Evolutionary conservation across 2,888 invertebrate genomes (phyloP).

Genomic region (Arge pagana): DNA sequence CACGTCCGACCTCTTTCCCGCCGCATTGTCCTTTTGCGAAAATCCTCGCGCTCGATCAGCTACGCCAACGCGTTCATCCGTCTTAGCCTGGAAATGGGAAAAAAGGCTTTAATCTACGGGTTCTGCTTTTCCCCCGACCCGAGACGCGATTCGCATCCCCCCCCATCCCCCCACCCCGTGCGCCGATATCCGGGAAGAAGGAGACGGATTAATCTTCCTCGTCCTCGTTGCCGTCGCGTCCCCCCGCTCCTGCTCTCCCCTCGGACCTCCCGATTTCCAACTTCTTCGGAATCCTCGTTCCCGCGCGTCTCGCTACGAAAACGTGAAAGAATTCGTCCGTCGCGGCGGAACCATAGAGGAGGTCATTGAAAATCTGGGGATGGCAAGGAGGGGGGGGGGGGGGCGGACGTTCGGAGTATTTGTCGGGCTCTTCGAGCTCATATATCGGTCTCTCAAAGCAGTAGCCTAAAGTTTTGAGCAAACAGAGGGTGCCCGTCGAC

Average conservation of each 20-base stretch:
- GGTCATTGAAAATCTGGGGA: constrained; percentile 1
- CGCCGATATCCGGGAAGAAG: no score
- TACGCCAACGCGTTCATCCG: constrained; percentile 48
- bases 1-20: constrained; percentile 3
- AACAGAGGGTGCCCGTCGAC: constrained; percentile 34
- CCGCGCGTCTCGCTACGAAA: background rate
- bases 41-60: constrained; percentile 46
- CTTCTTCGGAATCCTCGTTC: background rate
- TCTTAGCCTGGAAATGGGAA: constrained; percentile 35
- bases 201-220: no score
- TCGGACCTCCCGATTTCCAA: no score
- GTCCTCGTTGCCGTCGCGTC: no score
- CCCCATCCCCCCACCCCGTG: no score
- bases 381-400: constrained; percentile 5
- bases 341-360: background rate
- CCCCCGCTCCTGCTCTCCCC: no score
- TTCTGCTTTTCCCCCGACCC: constrained; percentile 23
- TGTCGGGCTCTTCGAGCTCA: constrained; percentile 34
- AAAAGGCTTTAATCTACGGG: constrained; percentile 34
- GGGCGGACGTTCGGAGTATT: constrained; percentile 31
- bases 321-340: background rate
- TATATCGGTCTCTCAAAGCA: constrained; percentile 36
- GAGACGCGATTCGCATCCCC: background rate
- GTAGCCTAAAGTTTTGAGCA: constrained; percentile 39
- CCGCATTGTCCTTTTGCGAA: constrained; percentile 31